Evolutionary conservation across 2,888 invertebrate species (phyloP).

Genomic region (Hoplodrina ambigua): DNA sequence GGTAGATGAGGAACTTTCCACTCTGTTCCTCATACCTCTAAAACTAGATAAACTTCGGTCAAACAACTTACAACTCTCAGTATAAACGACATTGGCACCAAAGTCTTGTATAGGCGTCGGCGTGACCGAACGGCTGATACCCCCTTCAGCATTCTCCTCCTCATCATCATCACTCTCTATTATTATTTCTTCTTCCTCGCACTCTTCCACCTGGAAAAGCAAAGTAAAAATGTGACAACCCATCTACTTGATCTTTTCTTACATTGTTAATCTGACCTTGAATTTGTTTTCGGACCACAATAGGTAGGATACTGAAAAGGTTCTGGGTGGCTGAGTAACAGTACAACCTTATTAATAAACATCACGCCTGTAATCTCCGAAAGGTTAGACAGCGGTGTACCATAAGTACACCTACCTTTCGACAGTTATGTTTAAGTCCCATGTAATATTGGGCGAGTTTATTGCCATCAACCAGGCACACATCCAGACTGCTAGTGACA

Average conservation of each 20-base stretch:
- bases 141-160: conserved; percentile 72
- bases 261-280: neutral
- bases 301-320: no score
- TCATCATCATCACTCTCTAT: conserved; percentile 83
- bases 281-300: neutral
- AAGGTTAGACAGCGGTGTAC: no score
- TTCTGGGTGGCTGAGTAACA: no score
- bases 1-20: no score
- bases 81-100: conserved; percentile 81
- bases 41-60: neutral
- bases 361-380: no score
- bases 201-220: conserved; percentile 83
- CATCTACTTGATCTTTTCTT: neutral
- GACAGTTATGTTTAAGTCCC: no score
- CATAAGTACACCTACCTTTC: no score
- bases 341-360: no score
- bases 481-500: no score
- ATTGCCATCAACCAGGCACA: no score
- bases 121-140: conserved; percentile 78
- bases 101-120: conserved; percentile 87
- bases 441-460: no score
- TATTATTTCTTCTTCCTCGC: conserved; percentile 77
- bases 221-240: neutral
- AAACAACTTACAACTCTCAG: conserved; percentile 77
- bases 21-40: no score